These are phyloP conservation scores for Hymenopus coronatus DNA, from an alignment of 2,888 invertebrate species.

Conservation along the genomic window DNA sequence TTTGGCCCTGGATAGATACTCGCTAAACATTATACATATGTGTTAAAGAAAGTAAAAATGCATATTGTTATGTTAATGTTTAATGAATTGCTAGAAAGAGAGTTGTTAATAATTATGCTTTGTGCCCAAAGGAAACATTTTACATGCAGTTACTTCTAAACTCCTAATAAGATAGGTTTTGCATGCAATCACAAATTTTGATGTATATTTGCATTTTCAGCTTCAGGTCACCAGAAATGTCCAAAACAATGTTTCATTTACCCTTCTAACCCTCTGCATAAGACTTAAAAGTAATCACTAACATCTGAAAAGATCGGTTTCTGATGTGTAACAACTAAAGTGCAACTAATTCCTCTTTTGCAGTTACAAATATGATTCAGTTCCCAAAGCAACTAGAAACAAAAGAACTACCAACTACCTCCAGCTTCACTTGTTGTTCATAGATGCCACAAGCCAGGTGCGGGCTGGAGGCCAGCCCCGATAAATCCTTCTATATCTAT, in stretches of 20 bases:
- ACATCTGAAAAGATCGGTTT: background rate
- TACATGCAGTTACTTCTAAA: too few species aligned
- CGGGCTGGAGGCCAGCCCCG: conserved; percentile 12
- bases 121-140: too few species aligned
- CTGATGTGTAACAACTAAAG: background rate
- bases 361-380: background rate
- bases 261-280: background rate
- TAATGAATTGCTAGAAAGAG: too few species aligned
- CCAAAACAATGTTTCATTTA: background rate
- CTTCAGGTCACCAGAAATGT: background rate
- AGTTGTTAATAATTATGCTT: too few species aligned
- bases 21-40: too few species aligned
- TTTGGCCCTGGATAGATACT: too few species aligned
- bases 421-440: background rate
- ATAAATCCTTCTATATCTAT: conserved; percentile 16
- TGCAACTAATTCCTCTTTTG: background rate
- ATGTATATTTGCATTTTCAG: background rate
- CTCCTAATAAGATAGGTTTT: too few species aligned
- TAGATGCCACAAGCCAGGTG: conserved; percentile 13
- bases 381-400: background rate
- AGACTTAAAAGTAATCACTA: background rate
- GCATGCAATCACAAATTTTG: too few species aligned
- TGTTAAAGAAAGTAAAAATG: too few species aligned
- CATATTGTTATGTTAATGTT: too few species aligned
- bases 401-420: background rate